Base-by-base conservation (phyloP, 2,888 invertebrate genomes). In the Campoplex capitator region DNA sequence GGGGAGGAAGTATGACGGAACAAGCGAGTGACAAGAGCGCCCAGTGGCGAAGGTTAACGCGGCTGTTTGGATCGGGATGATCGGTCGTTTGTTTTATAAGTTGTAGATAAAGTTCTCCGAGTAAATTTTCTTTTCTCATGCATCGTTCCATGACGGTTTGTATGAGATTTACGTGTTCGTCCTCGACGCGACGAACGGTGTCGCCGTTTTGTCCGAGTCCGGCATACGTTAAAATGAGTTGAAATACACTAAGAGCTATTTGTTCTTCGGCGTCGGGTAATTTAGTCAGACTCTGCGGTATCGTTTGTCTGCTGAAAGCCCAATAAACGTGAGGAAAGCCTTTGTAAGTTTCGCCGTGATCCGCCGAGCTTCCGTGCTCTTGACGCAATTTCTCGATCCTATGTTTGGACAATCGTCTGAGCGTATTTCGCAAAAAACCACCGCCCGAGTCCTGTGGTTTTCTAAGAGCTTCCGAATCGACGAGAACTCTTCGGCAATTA, bases 11-110 rank as follows among this genome's bases (percentile, higher is more conserved):
- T 79, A 98, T 97, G 0, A 98, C 97, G 80, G 97, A 97, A 91
- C 97, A 97, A 3, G 97, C 96, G 54, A 98, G 95, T 0, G 97
- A 97, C 84, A 99, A 95, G 82, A 99, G 95, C 71, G 99, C 98
- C 99, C 99, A 99, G 95, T 99, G 98, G 28, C 98, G 96, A 70
- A 98, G 95, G 92, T 98, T 97, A 1, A 98, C 98, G 77, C 98
- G 95, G 0, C 98, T 98, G 91, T 97, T 97, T 0, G 98, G 98
- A 95, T 98, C 98, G 0, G 98, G 97, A 95, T 98, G 97, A 91
- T 98, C 98, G 0, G 98, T 99, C 0, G 99, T 99, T 95, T 98
- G 98, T 94, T 99, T 99, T 85, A 99, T 97, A 62, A 99, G 96
- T 93, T 99, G 98, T 90, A 99, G 96, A 94, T 98, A 99, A 83